Percentiles rank a stretch among this genome's conserved stretches.
phyloP scores from a whole-genome alignment of 2,888 invertebrate genomes.

The Liposcelis brunnea region DNA sequence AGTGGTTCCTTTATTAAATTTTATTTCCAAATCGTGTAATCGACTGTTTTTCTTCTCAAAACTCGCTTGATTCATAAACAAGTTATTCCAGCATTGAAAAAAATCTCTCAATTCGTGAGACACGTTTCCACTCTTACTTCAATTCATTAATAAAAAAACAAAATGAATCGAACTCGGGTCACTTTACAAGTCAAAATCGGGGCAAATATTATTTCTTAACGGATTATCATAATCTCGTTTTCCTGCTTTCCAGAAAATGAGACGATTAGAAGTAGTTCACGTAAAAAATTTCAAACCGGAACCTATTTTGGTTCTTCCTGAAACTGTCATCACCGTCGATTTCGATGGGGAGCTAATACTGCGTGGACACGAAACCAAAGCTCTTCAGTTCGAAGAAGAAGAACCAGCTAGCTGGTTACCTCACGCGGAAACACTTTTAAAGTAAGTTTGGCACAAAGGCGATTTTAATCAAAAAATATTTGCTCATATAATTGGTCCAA shows the following conservation, averaged over 20 bases:
- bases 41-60: no score
- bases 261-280: background rate
- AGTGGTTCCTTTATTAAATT: no score
- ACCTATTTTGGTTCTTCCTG: conserved; percentile 14
- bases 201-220: no score
- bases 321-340: conserved; percentile 16
- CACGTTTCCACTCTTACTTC: no score
- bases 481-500: background rate
- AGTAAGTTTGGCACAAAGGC: no score
- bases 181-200: no score
- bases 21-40: no score
- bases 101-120: no score
- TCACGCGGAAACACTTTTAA: conserved; percentile 16
- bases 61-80: no score
- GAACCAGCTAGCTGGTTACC: conserved; percentile 15
- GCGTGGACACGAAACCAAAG: conserved; percentile 14
- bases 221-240: background rate
- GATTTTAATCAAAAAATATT: background rate
- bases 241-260: conserved; percentile 14
- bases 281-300: conserved; percentile 12
- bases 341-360: conserved; percentile 19
- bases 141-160: no score
- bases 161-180: no score
- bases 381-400: conserved; percentile 8
- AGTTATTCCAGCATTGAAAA: no score